A percentile compares a stretch with the other conserved stretches of the same genome.
Evolutionary conservation across 2,113 vertebrate species (phyloP).

Genomic region (Actenoides hombroni): DNA sequence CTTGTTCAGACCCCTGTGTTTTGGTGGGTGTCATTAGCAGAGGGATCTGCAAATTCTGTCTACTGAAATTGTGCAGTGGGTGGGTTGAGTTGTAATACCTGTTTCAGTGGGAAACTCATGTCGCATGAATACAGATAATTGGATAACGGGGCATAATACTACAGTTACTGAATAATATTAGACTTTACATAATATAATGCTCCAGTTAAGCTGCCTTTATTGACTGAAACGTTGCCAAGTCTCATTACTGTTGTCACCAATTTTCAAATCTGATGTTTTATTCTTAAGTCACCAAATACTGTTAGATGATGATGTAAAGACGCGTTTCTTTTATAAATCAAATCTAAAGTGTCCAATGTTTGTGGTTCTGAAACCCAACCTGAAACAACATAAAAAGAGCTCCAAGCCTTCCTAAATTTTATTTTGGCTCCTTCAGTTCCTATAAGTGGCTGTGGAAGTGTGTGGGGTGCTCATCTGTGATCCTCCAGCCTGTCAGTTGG

Average conservation of each 20-base stretch:
- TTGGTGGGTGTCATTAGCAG: neutral
- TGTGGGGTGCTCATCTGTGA: neutral
- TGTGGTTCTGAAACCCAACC: neutral
- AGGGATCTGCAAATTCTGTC: neutral
- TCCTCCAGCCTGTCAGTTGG: neutral
- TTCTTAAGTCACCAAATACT: neutral
- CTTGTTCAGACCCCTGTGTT: neutral
- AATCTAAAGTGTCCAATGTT: neutral
- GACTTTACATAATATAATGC: neutral
- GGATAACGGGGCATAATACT: neutral
- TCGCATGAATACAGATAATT: neutral
- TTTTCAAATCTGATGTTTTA: neutral
- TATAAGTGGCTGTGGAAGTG: neutral
- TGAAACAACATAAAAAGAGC: neutral
- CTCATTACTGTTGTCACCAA: neutral
- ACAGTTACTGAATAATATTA: neutral
- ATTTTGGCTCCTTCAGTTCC: neutral
- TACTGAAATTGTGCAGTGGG: neutral
- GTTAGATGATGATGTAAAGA: rapidly evolving
- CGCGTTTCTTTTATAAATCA: neutral
- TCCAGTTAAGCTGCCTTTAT: neutral
- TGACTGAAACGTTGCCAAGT: neutral
- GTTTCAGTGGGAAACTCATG: neutral
- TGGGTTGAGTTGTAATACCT: neutral
- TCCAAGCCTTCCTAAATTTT: neutral